phyloP scores from a whole-genome alignment of 2,888 invertebrate species.

The Pammene fasciana region DNA sequence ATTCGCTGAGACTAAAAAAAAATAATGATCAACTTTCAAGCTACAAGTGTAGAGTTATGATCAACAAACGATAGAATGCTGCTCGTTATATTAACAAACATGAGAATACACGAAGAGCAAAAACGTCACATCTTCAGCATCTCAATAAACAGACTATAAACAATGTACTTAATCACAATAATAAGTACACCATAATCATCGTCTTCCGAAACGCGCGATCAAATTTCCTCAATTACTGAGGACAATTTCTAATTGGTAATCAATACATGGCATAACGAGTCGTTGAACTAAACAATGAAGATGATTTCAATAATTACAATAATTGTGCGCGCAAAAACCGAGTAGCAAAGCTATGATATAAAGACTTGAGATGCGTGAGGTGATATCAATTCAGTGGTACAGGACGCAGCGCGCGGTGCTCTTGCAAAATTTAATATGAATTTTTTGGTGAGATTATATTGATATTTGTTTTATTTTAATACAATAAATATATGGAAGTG shows the following conservation, averaged over 20 bases:
- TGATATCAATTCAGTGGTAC: conserved; percentile 50
- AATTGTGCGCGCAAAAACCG: conserved; percentile 44
- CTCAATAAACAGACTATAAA: conserved; percentile 20
- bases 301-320: conserved; percentile 47
- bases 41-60: conserved; percentile 1
- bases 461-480: not conserved
- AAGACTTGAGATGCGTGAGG: conserved; percentile 52
- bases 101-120: conserved; percentile 8
- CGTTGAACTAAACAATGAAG: conserved; percentile 39
- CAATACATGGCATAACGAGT: conserved; percentile 38
- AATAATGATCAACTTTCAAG: not conserved
- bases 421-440: conserved; percentile 49
- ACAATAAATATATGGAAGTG: conserved; percentile 1
- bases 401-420: conserved; percentile 41
- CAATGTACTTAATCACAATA: conserved; percentile 5
- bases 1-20: not conserved
- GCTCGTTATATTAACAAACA: conserved; percentile 1
- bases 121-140: conserved; percentile 18
- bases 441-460: conserved; percentile 55
- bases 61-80: not conserved
- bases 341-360: conserved; percentile 54
- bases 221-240: conserved; percentile 41
- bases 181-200: conserved; percentile 29
- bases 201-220: conserved; percentile 35
- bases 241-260: conserved; percentile 42